Evolutionary conservation across 2,797 vertebrate genomes (phyloP).

Genomic region (Astyanax mexicanus): DNA sequence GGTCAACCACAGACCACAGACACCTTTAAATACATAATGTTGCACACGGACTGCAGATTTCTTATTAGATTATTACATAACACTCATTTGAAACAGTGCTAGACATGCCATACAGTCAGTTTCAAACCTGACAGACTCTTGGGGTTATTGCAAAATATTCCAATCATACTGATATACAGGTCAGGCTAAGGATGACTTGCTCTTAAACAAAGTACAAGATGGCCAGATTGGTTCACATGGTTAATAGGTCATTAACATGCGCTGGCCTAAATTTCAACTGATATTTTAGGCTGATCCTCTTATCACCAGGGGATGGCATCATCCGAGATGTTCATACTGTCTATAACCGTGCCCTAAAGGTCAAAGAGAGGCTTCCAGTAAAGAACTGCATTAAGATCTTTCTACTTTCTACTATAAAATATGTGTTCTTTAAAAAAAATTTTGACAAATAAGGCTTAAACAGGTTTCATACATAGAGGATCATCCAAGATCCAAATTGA

Average conservation of each 20-base stretch:
- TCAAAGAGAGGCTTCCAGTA: background rate
- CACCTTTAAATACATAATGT: background rate
- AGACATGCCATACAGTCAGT: too few relatives aligned
- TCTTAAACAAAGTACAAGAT: conserved; percentile 52
- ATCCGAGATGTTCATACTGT: conserved; percentile 66
- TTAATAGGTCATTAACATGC: conserved; percentile 67
- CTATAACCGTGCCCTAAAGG: conserved; percentile 44
- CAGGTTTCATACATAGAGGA: background rate
- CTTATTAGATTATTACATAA: too few relatives aligned
- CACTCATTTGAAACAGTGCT: background rate
- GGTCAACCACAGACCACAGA: background rate
- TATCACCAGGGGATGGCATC: conserved; percentile 67
- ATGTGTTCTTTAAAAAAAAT: too few relatives aligned
- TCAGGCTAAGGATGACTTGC: conserved; percentile 50
- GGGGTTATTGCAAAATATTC: too few relatives aligned
- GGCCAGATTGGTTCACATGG: conserved; percentile 49
- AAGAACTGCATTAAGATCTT: conserved; percentile 11
- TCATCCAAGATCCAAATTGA: too few relatives aligned
- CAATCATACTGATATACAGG: conserved; percentile 58
- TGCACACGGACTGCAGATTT: conserved; percentile 9
- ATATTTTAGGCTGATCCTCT: conserved; percentile 78
- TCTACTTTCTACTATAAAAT: too few relatives aligned
- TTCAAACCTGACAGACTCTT: background rate
- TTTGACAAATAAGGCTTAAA: too few relatives aligned
- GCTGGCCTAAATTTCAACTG: conserved; percentile 67